phyloP scores from a whole-genome alignment of 2,888 invertebrate species.

The Caenorhabditis angaria region DNA sequence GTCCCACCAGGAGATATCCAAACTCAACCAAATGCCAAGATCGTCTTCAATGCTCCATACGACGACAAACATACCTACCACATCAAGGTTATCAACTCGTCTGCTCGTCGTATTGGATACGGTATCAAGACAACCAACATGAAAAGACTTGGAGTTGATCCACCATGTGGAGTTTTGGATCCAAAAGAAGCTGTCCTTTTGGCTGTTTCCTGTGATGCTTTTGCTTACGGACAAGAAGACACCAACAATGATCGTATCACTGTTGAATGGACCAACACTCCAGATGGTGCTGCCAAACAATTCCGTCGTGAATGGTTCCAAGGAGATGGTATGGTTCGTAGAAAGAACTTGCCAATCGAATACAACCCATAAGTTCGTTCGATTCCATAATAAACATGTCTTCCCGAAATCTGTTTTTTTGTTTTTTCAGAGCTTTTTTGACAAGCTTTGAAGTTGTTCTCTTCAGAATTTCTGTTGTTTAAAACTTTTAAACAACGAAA shows the following conservation, averaged over 20 bases:
- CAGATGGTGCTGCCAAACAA: constrained; percentile 53
- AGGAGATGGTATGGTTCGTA: constrained; percentile 58
- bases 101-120: constrained; percentile 57
- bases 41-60: neutral
- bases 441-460: too few relatives aligned
- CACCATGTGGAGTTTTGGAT: constrained; percentile 58
- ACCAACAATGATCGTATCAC: constrained; percentile 59
- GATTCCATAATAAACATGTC: too few relatives aligned
- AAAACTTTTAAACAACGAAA: too few relatives aligned
- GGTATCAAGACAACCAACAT: constrained; percentile 63
- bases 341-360: constrained; percentile 40
- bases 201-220: constrained; percentile 37
- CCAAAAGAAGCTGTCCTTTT: constrained; percentile 52
- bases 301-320: constrained; percentile 63
- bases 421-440: too few relatives aligned
- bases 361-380: neutral
- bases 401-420: too few relatives aligned
- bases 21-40: neutral
- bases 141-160: constrained; percentile 59
- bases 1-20: too few relatives aligned
- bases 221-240: constrained; percentile 45
- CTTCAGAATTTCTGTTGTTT: too few relatives aligned
- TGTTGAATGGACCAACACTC: constrained; percentile 57
- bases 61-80: constrained; percentile 15
- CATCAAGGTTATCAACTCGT: constrained; percentile 58